These are phyloP conservation scores for Atta texana DNA, from an alignment of 1,140 invertebrate genomes.

Conservation along the genomic window DNA sequence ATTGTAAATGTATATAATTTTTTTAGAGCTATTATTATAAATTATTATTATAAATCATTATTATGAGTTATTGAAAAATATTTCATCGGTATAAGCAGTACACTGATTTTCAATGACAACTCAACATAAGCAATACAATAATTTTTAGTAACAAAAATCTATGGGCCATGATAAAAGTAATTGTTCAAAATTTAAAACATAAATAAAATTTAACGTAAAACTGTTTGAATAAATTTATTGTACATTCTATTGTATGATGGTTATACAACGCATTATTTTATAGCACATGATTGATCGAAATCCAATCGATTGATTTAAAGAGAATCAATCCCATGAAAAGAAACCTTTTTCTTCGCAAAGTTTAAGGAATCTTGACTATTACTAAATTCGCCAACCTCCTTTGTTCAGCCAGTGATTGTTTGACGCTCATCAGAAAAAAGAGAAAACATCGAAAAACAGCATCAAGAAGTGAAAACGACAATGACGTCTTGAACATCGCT, in stretches of 20 bases:
- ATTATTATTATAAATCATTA: no score
- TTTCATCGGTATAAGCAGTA: not conserved
- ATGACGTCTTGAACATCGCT: constrained; percentile 6
- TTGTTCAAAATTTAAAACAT: not conserved
- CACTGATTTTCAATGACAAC: not conserved
- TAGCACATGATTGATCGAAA: not conserved
- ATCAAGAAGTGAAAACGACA: not conserved
- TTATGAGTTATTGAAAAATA: not conserved
- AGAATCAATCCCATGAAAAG: constrained; percentile 40
- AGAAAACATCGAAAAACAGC: not conserved
- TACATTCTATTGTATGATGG: not conserved
- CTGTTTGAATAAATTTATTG: not conserved
- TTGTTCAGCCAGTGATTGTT: constrained; percentile 3
- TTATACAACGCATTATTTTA: not conserved
- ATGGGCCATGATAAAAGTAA: not conserved
- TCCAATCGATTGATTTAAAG: not conserved
- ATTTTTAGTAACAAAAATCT: not conserved
- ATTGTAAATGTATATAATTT: not conserved
- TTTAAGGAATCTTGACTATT: constrained; percentile 16
- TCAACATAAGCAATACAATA: not conserved
- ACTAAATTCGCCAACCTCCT: not conserved
- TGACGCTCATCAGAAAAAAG: constrained; percentile 12
- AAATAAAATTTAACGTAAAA: not conserved
- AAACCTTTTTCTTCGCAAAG: constrained; percentile 7
- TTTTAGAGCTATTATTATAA: not conserved